phyloP scores from a whole-genome alignment of 2,888 invertebrate genomes.

The Campoplex nolae region DNA sequence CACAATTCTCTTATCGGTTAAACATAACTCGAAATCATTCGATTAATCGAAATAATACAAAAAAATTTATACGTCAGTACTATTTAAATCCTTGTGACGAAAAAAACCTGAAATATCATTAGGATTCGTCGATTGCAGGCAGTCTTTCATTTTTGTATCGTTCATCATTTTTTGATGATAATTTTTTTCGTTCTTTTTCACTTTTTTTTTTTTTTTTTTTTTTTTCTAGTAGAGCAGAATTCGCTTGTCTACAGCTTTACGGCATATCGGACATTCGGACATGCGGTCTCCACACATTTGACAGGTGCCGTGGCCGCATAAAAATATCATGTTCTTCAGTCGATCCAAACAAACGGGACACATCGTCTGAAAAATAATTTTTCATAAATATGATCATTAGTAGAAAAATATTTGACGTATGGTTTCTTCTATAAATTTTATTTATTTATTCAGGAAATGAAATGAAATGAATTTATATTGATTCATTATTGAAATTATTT shows the following conservation, averaged over 20 bases:
- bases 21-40: not conserved
- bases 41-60: slow-evolving; percentile 29
- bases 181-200: slow-evolving; percentile 79
- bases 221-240: slow-evolving; percentile 92
- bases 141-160: slow-evolving; percentile 56
- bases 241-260: slow-evolving; percentile 97
- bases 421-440: not conserved
- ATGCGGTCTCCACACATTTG: slow-evolving; percentile 99
- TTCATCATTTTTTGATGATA: slow-evolving; percentile 55
- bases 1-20: slow-evolving; percentile 7
- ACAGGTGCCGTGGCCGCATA: slow-evolving; percentile 99
- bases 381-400: not conserved
- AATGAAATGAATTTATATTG: not conserved
- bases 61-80: slow-evolving; percentile 15
- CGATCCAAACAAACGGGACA: slow-evolving; percentile 99
- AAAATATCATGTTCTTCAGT: slow-evolving; percentile 99
- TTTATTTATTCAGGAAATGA: not conserved
- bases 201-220: slow-evolving; percentile 81
- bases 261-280: slow-evolving; percentile 98
- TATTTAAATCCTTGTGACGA: slow-evolving; percentile 21
- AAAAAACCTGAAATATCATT: slow-evolving; percentile 27
- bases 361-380: slow-evolving; percentile 92
- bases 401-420: not conserved
- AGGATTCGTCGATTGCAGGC: slow-evolving; percentile 58
- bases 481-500: not conserved